Conservation (phyloP, 2,888 invertebrate genomes). For the Philaethria dido region DNA sequence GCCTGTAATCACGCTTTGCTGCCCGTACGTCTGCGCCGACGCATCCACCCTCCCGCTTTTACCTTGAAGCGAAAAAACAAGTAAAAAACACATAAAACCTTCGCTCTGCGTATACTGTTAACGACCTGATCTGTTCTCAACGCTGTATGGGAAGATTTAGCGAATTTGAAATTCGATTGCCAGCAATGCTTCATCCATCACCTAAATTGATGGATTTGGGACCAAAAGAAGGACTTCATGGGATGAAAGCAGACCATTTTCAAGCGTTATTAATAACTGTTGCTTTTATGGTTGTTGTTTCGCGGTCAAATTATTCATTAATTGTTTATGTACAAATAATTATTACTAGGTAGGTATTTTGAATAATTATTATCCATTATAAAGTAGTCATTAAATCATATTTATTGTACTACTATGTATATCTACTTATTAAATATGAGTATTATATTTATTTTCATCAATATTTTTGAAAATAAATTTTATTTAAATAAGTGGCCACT, state of each 20-base stretch:
- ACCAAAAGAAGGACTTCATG: slow-evolving; percentile 73
- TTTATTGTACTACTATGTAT: too few species aligned
- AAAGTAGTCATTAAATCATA: too few species aligned
- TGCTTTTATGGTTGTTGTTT: slow-evolving; percentile 65
- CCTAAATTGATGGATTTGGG: slow-evolving; percentile 81
- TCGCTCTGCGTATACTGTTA: slow-evolving; percentile 71
- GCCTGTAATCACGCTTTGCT: slow-evolving; percentile 80
- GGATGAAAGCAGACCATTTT: slow-evolving; percentile 77
- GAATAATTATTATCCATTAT: not conserved
- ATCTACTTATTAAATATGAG: too few species aligned
- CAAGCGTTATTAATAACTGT: slow-evolving; percentile 73
- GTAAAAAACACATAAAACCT: slow-evolving; percentile 65
- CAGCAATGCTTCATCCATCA: slow-evolving; percentile 79
- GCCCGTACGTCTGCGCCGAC: slow-evolving; percentile 78
- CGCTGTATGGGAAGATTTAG: slow-evolving; percentile 82
- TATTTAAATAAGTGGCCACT: too few species aligned
- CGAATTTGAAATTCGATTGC: slow-evolving; percentile 83
- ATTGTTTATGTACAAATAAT: slow-evolving; percentile 17
- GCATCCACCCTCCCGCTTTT: slow-evolving; percentile 53
- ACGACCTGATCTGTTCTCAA: slow-evolving; percentile 78
- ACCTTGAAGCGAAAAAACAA: slow-evolving; percentile 69
- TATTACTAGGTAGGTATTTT: not conserved
- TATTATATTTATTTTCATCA: too few species aligned
- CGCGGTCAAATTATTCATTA: slow-evolving; percentile 41
- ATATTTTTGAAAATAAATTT: too few species aligned